A percentile compares a stretch with the other conserved stretches of the same genome.
phyloP scores from a whole-genome alignment of 2,888 invertebrate genomes.

The Drosophila cognata region DNA sequence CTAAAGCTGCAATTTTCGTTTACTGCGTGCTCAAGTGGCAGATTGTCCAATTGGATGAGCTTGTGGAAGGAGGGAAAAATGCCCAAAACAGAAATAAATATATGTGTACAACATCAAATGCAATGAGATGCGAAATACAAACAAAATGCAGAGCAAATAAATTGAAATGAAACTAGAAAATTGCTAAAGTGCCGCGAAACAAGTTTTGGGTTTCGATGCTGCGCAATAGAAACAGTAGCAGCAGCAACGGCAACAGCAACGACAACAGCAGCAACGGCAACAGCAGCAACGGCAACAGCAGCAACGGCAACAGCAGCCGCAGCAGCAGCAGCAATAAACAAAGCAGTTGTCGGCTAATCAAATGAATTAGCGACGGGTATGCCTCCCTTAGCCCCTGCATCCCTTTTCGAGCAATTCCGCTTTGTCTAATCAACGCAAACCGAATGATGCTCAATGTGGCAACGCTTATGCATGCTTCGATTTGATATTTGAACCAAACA shows the following conservation, averaged over 20 bases:
- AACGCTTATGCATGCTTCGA: constrained; percentile 25
- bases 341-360: constrained; percentile 61
- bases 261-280: fast-evolving
- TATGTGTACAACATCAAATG: background rate
- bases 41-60: constrained; percentile 46
- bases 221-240: background rate
- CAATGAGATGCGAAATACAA: constrained; percentile 9
- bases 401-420: background rate
- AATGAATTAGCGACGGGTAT: constrained; percentile 65
- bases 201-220: background rate
- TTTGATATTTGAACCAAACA: background rate
- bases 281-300: too few species aligned
- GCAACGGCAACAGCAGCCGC: constrained; percentile 7
- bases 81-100: constrained; percentile 11
- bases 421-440: constrained; percentile 52
- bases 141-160: constrained; percentile 41
- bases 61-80: background rate
- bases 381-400: constrained; percentile 1
- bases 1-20: constrained; percentile 45
- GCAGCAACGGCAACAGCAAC: constrained; percentile 6
- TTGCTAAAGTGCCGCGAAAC: constrained; percentile 43
- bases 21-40: constrained; percentile 72
- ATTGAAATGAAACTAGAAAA: constrained; percentile 57
- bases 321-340: constrained; percentile 15
- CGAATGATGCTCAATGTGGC: constrained; percentile 40